A percentile compares a stretch with the other conserved stretches of the same genome.
Conservation (phyloP, 1,140 invertebrate genomes). For the Zaprionus gabonicus region DNA sequence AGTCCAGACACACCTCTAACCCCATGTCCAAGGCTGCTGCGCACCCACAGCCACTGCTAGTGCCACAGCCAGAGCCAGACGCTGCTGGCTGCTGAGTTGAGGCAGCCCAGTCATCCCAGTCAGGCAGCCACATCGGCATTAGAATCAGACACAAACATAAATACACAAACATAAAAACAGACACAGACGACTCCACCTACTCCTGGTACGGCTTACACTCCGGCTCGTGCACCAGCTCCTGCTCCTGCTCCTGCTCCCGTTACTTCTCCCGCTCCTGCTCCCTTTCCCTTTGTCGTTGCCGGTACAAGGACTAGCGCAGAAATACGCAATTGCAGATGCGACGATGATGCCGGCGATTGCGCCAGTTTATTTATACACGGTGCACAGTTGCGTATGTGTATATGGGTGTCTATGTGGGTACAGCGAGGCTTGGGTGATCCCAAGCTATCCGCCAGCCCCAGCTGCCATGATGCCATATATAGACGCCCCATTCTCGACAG, state of each 20-base stretch:
- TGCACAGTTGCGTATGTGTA: constrained; percentile 23
- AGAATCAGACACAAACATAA: constrained; percentile 55
- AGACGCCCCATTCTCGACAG: constrained; percentile 15
- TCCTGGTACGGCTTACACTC: constrained; percentile 1
- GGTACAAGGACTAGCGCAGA: constrained; percentile 42
- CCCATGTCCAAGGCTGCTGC: constrained; percentile 20
- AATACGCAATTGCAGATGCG: constrained; percentile 82
- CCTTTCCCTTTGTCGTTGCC: constrained; percentile 7
- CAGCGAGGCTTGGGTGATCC: constrained; percentile 3
- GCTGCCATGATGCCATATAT: background rate
- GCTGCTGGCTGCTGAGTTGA: background rate
- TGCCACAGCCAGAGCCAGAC: constrained; percentile 7
- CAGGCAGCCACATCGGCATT: constrained; percentile 41
- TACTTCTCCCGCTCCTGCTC: background rate
- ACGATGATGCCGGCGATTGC: constrained; percentile 78
- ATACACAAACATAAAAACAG: constrained; percentile 53
- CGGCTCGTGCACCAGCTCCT: background rate
- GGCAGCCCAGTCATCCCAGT: constrained; percentile 4
- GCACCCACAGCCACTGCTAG: background rate
- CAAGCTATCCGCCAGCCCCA: background rate
- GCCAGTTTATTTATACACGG: constrained; percentile 77
- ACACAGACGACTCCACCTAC: constrained; percentile 38
- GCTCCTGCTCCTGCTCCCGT: background rate
- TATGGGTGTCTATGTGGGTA: constrained; percentile 2
- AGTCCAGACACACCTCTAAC: constrained; percentile 74